Percentiles rank a stretch among this genome's conserved stretches.
These are phyloP conservation scores for Gobiocypris rarus DNA, from an alignment of 2,113 vertebrate genomes.

Conservation along the genomic window DNA sequence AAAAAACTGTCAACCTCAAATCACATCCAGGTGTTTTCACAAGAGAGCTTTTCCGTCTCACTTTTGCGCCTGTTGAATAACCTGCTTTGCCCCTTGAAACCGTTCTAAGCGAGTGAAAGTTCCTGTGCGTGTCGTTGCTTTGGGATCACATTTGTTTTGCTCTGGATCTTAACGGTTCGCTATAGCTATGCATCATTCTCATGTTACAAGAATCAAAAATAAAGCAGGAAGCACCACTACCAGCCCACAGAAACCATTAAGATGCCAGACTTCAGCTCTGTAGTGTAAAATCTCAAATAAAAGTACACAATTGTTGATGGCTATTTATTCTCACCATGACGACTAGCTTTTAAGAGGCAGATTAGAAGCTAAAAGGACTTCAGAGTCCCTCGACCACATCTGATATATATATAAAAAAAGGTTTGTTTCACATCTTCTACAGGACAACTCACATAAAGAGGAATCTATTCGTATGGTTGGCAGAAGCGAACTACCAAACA, in stretches of 20 bases:
- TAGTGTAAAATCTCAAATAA: constrained; percentile 1
- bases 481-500: constrained; percentile 35
- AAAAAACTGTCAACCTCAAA: background rate
- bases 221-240: constrained; percentile 35
- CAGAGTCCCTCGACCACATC: constrained; percentile 5
- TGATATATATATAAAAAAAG: background rate
- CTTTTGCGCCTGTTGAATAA: constrained; percentile 1
- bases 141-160: constrained; percentile 19
- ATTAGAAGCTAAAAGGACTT: constrained; percentile 19
- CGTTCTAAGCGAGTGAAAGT: background rate
- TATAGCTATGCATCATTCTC: constrained; percentile 15
- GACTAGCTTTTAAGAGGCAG: constrained; percentile 27
- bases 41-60: background rate
- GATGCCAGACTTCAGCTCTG: constrained; percentile 10
- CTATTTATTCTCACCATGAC: constrained; percentile 21
- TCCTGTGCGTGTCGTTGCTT: constrained; percentile 1
- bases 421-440: constrained; percentile 40
- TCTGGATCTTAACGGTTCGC: constrained; percentile 3
- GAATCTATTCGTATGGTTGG: constrained; percentile 7
- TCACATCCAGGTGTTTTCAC: background rate
- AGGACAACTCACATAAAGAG: constrained; percentile 33
- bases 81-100: background rate
- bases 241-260: constrained; percentile 2
- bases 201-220: constrained; percentile 27
- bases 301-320: constrained; percentile 3